Percentiles rank a stretch among this genome's conserved stretches.
These are phyloP conservation scores for Epistrophe eligans DNA, from an alignment of 2,888 invertebrate species.

Conservation along the genomic window DNA sequence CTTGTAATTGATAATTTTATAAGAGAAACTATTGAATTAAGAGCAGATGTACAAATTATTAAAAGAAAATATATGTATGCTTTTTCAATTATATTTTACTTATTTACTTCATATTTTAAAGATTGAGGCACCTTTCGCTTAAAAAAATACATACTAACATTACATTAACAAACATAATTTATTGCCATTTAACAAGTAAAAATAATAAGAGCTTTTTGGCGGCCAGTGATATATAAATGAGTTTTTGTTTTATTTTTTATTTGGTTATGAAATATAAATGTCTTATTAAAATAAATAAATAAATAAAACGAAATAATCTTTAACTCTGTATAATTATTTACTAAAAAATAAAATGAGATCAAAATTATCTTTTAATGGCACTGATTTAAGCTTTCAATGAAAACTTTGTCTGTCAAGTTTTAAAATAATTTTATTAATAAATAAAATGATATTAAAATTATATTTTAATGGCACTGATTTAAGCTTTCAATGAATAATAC, in stretches of 20 bases:
- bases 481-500: neutral
- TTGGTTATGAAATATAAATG: neutral
- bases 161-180: neutral
- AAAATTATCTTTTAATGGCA: conserved; percentile 15
- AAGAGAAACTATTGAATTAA: neutral
- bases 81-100: neutral
- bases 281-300: conserved; percentile 21
- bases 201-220: conserved; percentile 46
- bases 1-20: neutral
- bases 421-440: neutral
- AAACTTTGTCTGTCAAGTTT: neutral
- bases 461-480: conserved; percentile 15
- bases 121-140: conserved; percentile 49
- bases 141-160: neutral
- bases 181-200: neutral
- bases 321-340: conserved; percentile 5
- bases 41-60: too few relatives aligned
- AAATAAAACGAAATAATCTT: conserved; percentile 7
- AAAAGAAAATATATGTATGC: too few relatives aligned
- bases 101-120: conserved; percentile 42
- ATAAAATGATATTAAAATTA: conserved; percentile 28
- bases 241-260: neutral
- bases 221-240: neutral
- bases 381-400: conserved; percentile 6
- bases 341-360: conserved; percentile 22